Evolutionary conservation across 2,888 invertebrate species (phyloP), one percentile per base, ranked within the genome.

Genomic region (Leucoptera coffeella): DNA sequence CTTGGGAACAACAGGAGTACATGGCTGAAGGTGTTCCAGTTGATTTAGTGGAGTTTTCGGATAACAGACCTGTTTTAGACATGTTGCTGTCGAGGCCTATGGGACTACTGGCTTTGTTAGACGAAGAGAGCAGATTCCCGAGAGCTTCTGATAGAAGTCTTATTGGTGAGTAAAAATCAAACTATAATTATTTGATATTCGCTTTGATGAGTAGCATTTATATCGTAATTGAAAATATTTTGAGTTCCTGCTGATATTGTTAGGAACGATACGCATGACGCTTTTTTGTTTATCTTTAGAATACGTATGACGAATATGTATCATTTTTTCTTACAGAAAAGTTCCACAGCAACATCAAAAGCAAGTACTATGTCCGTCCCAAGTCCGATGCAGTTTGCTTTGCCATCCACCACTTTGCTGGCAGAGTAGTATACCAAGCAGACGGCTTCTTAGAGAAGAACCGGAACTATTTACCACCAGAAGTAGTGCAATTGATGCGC

Each of bases 1-100:
- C 85, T 0, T 86, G 86, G 85, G 87, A 87, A 42, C 83, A 85
- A 49, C 82, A 85, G 33, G 87, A 88, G 43, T 87, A 88, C 42
- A 79, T 83, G 76, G 81, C 82, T 7, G 87, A 88, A 47, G 86
- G 85, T 1, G 78, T 85, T 12, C 80, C 83, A 0, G 80, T 83
- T 1, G 82, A 82, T 41, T 59, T 82, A 15, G 79, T 87, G 2
- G 79, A 82, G 38, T 87, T 85, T 46, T 78, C 80, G 7, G 87
- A 88, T 45, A 87, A 87, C 43, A 72, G 85, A 30, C 85, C 85
- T 0, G 82, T 87, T 8, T 50, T 88, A 27, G 87, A 88, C 41
- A 83, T 87, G 82, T 61, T 87, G 23, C 50, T 87, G 12, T 80
- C 82, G 25, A 77, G 83, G 40, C 87, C 87, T 0, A 75, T 86